These are phyloP conservation scores for Oreochromis spilurus DNA, from an alignment of 2,113 vertebrate genomes.

Conservation along the genomic window DNA sequence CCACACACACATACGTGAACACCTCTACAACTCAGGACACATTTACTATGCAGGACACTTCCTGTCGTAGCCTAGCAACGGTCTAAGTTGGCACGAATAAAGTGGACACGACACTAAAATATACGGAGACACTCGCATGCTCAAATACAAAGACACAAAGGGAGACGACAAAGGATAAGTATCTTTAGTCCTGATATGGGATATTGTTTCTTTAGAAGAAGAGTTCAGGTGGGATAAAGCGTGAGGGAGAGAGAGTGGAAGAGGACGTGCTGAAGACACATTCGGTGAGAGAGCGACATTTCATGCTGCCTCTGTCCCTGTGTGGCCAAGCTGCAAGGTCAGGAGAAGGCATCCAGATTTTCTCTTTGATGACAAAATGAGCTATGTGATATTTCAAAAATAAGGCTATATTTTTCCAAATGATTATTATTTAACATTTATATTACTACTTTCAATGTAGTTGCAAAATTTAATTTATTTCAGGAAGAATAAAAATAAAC, in stretches of 20 bases:
- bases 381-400: neutral
- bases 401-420: neutral
- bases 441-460: neutral
- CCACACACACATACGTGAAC: neutral
- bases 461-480: neutral
- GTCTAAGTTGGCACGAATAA: slow-evolving; percentile 28
- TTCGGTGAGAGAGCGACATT: neutral
- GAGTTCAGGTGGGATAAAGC: neutral
- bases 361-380: neutral
- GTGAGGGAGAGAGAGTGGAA: neutral
- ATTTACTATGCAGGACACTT: slow-evolving; percentile 68
- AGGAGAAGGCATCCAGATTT: neutral
- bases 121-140: neutral
- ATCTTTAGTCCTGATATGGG: neutral
- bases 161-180: neutral
- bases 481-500: neutral
- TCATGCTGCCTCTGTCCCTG: neutral
- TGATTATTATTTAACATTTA: neutral
- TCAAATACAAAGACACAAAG: neutral
- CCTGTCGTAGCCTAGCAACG: slow-evolving; percentile 68
- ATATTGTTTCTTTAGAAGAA: neutral
- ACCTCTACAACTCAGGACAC: slow-evolving; percentile 17
- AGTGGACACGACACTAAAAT: slow-evolving; percentile 35
- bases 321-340: slow-evolving; percentile 9
- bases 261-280: neutral